Conservation (phyloP, 2,113 vertebrate genomes). For the Myocastor coypus region DNA sequence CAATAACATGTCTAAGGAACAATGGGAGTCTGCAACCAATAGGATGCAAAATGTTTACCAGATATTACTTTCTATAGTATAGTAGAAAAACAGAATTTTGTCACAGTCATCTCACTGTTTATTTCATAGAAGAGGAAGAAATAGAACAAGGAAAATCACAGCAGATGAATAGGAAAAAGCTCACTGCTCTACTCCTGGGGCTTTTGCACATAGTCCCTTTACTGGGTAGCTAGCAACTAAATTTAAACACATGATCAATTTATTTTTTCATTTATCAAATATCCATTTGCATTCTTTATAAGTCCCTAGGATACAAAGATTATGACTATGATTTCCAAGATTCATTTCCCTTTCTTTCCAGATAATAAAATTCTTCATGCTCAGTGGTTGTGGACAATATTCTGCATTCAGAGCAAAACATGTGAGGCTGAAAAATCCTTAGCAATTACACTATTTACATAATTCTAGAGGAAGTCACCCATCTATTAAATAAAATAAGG, state of each 20-base stretch:
- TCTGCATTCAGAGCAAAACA: constrained; percentile 66
- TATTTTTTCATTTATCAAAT: constrained; percentile 60
- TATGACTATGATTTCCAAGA: constrained; percentile 22
- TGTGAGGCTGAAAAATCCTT: constrained; percentile 53
- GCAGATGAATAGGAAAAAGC: neutral
- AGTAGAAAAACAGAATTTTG: constrained; percentile 11
- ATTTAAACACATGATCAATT: constrained; percentile 26
- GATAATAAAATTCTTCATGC: too few species aligned
- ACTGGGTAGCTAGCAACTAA: constrained; percentile 28
- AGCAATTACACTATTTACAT: constrained; percentile 51
- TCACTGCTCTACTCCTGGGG: neutral
- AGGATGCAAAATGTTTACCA: neutral
- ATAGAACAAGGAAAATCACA: constrained; percentile 10
- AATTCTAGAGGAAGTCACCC: constrained; percentile 66
- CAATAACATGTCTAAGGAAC: neutral
- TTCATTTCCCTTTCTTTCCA: constrained; percentile 47
- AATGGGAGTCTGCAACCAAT: neutral
- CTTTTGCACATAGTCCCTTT: neutral
- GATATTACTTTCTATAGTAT: neutral
- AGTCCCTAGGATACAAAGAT: constrained; percentile 2
- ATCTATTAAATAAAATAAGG: constrained; percentile 73
- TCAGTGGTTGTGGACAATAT: too few species aligned
- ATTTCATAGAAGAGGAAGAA: constrained; percentile 37
- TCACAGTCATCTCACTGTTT: constrained; percentile 23
- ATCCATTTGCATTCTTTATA: constrained; percentile 62